Base-by-base conservation (phyloP, 2,888 invertebrate genomes). In the Brachycybe producta region DNA sequence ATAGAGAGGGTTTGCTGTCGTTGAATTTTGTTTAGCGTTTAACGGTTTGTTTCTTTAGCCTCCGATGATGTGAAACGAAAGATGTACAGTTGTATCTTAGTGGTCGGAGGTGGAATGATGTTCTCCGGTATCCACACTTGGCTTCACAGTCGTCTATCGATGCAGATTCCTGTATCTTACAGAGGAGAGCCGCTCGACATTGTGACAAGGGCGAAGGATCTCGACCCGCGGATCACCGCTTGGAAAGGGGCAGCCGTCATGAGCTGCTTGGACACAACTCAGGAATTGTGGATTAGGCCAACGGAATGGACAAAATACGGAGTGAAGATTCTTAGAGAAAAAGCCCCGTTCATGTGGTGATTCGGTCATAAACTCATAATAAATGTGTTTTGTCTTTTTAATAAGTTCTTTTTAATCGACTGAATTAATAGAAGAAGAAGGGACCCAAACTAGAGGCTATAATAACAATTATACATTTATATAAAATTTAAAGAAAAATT, bases 181-280 rank as follows among this genome's bases (percentile, higher is more conserved):
- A 75, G 84, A 65, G 54, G 67, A 71, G 82, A 86, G 62, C 80
- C 84, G 69, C 68, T 87, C 59, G 92, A 92, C 65, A 86, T 92
- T 49, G 84, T 91, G 39, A 86, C 84, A 0, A 80, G 83, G 55
- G 86, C 87, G 0, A 87, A 91, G 66, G 92, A 92, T 61, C 84
- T 90, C 74, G 91, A 92, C 66, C 83, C 90, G 0, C 79, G 84
- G 1, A 81, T 85, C 71, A 84, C 86, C 0, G 77, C 84, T 0
- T 94, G 94, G 94, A 92, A 92, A 66, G 94, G 94, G 0, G 92
- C 91, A 1, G 83, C 90, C 0, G 84, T 94, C 8, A 79, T 94
- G 76, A 86, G 90, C 0, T 88, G 90, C 60, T 68, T 94, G 52
- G 94, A 94, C 64, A 87, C 91, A 0, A 86, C 90, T 0, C 83